A percentile compares a stretch with the other conserved stretches of the same genome.
These are phyloP conservation scores for Talpa occidentalis DNA, from an alignment of 2,113 vertebrate genomes.

Conservation along the genomic window DNA sequence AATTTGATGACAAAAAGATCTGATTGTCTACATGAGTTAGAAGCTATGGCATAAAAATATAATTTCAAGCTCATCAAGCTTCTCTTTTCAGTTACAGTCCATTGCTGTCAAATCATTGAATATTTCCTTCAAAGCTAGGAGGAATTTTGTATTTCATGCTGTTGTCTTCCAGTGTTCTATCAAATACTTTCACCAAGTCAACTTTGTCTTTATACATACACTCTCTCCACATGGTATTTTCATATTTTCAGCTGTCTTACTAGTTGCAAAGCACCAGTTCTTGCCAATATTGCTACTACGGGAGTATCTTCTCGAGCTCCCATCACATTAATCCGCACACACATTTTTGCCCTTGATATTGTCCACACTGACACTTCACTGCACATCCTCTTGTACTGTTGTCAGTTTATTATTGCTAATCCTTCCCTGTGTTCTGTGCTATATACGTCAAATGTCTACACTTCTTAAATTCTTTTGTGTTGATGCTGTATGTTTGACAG, in stretches of 20 bases:
- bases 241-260: not conserved
- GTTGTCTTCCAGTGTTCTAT: not conserved
- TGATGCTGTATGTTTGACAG: not conserved
- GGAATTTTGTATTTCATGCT: not conserved
- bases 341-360: not conserved
- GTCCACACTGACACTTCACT: not conserved
- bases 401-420: not conserved
- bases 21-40: not conserved
- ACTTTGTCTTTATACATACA: not conserved
- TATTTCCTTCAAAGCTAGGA: not conserved
- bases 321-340: too few relatives aligned
- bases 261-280: not conserved
- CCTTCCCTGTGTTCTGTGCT: not conserved
- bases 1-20: not conserved
- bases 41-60: not conserved
- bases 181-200: not conserved
- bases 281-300: not conserved
- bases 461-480: not conserved
- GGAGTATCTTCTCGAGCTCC: not conserved
- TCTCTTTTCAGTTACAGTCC: not conserved
- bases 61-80: not conserved
- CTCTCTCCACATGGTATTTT: not conserved
- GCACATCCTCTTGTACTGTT: not conserved
- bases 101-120: not conserved
- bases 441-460: not conserved